Evolutionary conservation across 2,888 invertebrate species (phyloP), one percentile per base, ranked within the genome.

Genomic region (Calliopum simillimum): DNA sequence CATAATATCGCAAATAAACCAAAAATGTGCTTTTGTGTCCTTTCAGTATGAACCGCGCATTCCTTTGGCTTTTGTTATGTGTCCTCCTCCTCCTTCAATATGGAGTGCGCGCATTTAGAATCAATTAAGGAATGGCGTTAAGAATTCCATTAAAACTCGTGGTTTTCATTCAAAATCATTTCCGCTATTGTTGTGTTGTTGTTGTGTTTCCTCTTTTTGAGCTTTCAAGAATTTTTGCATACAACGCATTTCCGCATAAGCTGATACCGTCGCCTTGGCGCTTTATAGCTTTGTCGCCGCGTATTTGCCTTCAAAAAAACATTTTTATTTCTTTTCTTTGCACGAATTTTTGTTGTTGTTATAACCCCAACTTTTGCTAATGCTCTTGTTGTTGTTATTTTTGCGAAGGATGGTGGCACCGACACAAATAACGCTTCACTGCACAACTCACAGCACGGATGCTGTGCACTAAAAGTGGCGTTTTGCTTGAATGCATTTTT

Each of bases 401-500:
- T 51, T 47, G 14, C 49, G 47, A 33, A 33, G 33, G 6, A 8
- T 6, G 33, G 4, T 8, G 8, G 33, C 8, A 8, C n/a, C 33
- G 33, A 8, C 33, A 33, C 33, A 33, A 33, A 33, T 33, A 8
- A 8, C 2, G 33, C 33, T 33, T 8, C 33, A 43, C 46, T 14
- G 66, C 51, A 65, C 33, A 16, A 3, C 13, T 56, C 51, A 65
- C 33, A 16, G 14, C 13, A 25, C 56, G 41, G 41, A 49, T 33
- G 47, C n/a, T 21, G 25, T 13, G 16, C 53, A 46, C 41, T n/a
- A 49, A 61, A 66, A 66, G 43, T 46, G 55, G 41, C 25, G 68
- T 16, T 51, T 69, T 55, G 68, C 68, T 69, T 61, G 44, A 69
- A 55, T 69, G 63, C 49, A 55, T 49, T 63, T 64, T 56, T 56